phyloP scores from a whole-genome alignment of 1,140 invertebrate species.

The Solenopsis invicta region DNA sequence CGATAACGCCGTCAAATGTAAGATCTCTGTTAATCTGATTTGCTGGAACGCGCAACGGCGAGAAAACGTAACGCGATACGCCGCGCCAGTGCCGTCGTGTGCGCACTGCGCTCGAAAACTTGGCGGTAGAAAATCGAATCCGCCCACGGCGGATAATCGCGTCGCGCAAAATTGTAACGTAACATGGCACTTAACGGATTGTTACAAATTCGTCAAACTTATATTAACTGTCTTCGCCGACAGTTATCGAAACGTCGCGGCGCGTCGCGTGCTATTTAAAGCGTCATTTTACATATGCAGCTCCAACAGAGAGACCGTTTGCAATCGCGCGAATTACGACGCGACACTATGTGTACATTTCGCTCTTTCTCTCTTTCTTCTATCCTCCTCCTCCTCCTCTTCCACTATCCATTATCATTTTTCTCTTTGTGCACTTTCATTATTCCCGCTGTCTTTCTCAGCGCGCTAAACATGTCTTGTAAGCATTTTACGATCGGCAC shows the following conservation, averaged over 20 bases:
- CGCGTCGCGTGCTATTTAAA: neutral
- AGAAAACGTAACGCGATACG: constrained; percentile 28
- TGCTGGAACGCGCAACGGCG: constrained; percentile 14
- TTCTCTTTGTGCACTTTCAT: constrained; percentile 56
- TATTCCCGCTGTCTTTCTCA: constrained; percentile 51
- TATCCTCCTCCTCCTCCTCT: constrained; percentile 18
- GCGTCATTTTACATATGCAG: neutral
- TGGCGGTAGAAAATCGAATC: constrained; percentile 15
- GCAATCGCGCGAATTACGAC: constrained; percentile 55
- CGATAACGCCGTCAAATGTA: constrained; percentile 62
- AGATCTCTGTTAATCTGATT: constrained; percentile 58
- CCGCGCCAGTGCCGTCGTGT: neutral
- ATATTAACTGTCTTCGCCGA: neutral
- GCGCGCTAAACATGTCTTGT: constrained; percentile 74
- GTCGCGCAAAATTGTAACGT: constrained; percentile 36
- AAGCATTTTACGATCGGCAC: constrained; percentile 73
- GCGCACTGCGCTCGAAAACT: constrained; percentile 12
- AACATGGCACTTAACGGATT: constrained; percentile 3
- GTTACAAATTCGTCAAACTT: constrained; percentile 44
- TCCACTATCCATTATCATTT: constrained; percentile 36
- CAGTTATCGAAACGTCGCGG: neutral
- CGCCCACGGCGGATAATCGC: constrained; percentile 25
- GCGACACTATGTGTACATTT: constrained; percentile 19
- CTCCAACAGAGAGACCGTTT: neutral
- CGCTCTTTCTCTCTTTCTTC: neutral